Conservation (phyloP, 2,797 vertebrate species). For the Hirundo rustica region DNA sequence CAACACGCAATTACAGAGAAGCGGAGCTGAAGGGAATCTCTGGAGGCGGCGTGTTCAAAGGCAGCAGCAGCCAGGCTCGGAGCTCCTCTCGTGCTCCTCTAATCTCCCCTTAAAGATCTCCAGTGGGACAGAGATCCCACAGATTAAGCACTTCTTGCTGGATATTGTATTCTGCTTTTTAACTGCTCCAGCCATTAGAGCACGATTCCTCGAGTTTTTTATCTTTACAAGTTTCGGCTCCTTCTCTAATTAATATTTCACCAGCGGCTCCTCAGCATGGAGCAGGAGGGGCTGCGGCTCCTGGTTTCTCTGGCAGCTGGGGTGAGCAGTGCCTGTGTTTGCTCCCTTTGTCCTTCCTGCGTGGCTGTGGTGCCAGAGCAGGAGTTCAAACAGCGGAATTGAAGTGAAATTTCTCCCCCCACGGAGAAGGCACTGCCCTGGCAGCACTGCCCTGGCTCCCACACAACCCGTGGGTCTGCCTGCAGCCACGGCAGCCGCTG, state of each 20-base stretch:
- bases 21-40: slow-evolving; percentile 1
- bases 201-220: neutral
- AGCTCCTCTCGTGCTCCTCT: neutral
- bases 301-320: neutral
- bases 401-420: neutral
- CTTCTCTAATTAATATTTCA: slow-evolving; percentile 21
- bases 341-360: neutral
- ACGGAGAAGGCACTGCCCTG: neutral
- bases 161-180: slow-evolving; percentile 6
- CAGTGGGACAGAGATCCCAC: neutral
- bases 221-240: neutral
- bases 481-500: neutral
- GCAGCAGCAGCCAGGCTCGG: neutral
- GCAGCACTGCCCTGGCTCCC: neutral
- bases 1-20: neutral
- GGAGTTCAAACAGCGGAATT: neutral
- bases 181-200: neutral
- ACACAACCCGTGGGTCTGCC: neutral
- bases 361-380: neutral
- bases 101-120: slow-evolving; percentile 44
- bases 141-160: neutral
- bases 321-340: neutral
- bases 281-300: neutral
- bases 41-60: slow-evolving; percentile 18
- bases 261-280: neutral